Evolutionary conservation across 2,888 invertebrate species (phyloP).

Genomic region (Drosophila pseudotalamancana): DNA sequence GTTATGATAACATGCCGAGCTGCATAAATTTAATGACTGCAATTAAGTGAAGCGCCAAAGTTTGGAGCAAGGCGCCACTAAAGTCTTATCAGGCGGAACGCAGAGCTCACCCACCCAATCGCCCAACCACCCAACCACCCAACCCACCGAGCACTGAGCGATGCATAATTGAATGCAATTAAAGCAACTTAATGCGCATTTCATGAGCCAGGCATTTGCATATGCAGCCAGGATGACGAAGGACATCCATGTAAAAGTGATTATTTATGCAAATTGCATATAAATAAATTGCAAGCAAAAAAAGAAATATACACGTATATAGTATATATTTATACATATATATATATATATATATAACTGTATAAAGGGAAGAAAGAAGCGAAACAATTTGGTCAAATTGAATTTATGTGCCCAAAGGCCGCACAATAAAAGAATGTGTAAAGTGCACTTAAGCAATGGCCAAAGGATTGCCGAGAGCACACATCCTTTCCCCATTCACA

Average conservation of each 20-base stretch:
- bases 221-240: slow-evolving; percentile 47
- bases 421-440: slow-evolving; percentile 71
- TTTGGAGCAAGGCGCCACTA: slow-evolving; percentile 53
- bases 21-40: slow-evolving; percentile 72
- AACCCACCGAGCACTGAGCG: slow-evolving; percentile 22
- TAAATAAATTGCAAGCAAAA: slow-evolving; percentile 63
- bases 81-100: slow-evolving; percentile 61
- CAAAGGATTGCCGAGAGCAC: slow-evolving; percentile 54
- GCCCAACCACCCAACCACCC: background rate
- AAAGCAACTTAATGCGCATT: slow-evolving; percentile 78
- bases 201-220: slow-evolving; percentile 71
- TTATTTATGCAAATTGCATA: slow-evolving; percentile 81
- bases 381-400: slow-evolving; percentile 74
- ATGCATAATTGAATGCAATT: slow-evolving; percentile 81
- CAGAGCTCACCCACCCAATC: slow-evolving; percentile 40
- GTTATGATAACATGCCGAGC: slow-evolving; percentile 61
- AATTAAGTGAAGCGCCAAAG: slow-evolving; percentile 75
- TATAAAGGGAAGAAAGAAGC: slow-evolving; percentile 3
- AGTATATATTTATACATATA: slow-evolving; percentile 13
- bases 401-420: slow-evolving; percentile 72
- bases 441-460: slow-evolving; percentile 73
- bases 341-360: background rate
- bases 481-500: slow-evolving; percentile 25
- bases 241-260: slow-evolving; percentile 67
- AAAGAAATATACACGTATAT: no score